These are phyloP conservation scores for Triplophysa dalaica DNA, from an alignment of 2,113 vertebrate species.

Conservation along the genomic window DNA sequence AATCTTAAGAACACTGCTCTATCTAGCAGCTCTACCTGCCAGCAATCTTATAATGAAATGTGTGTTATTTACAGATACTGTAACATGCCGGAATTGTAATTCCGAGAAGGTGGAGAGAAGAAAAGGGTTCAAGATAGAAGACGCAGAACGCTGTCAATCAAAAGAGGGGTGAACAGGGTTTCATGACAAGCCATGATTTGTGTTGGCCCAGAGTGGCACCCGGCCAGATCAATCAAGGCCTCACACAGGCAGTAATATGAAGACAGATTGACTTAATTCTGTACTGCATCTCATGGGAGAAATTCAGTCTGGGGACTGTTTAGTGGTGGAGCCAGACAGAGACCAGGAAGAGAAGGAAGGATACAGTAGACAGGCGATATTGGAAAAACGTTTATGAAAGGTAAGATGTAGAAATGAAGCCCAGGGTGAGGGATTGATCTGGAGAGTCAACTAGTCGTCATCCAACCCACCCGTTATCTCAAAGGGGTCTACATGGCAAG, in stretches of 20 bases:
- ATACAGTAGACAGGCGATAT: slow-evolving; percentile 6
- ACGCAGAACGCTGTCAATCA: slow-evolving; percentile 70
- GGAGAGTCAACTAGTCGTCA: not conserved
- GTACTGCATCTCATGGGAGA: slow-evolving; percentile 65
- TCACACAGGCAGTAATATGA: slow-evolving; percentile 69
- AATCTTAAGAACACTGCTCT: slow-evolving; percentile 31
- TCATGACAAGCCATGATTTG: slow-evolving; percentile 65
- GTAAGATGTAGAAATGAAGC: not conserved
- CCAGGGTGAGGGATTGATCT: not conserved
- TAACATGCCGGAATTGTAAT: slow-evolving; percentile 65
- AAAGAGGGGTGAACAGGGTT: slow-evolving; percentile 65
- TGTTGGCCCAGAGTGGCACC: slow-evolving; percentile 58
- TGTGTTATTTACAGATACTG: slow-evolving; percentile 74
- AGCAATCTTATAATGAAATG: slow-evolving; percentile 61
- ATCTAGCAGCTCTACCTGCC: slow-evolving; percentile 46
- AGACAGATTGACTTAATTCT: slow-evolving; percentile 75
- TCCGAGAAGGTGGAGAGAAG: slow-evolving; percentile 50
- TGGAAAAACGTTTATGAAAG: not conserved
- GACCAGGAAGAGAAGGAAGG: slow-evolving; percentile 10
- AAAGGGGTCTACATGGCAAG: too few species aligned
- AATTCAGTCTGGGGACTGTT: slow-evolving; percentile 67
- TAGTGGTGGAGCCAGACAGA: slow-evolving; percentile 63
- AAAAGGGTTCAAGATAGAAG: slow-evolving; percentile 62
- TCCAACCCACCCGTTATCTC: too few species aligned
- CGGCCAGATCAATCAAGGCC: slow-evolving; percentile 73